These are phyloP conservation scores for Mylabris sibirica DNA, from an alignment of 2,888 invertebrate genomes.

Conservation along the genomic window DNA sequence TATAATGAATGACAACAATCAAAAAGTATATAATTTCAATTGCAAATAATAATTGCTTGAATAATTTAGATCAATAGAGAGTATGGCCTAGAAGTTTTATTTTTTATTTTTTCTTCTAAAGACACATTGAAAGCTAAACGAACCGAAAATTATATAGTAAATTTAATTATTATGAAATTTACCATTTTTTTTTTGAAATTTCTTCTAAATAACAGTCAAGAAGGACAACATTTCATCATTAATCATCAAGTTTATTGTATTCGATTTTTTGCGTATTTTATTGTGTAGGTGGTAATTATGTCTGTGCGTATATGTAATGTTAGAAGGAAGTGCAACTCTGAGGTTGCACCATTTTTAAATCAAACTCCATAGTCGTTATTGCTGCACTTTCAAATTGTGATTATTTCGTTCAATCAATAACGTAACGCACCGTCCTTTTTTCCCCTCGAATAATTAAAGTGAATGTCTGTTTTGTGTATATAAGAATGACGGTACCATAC, in stretches of 20 bases:
- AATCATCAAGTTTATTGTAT: conserved; percentile 15
- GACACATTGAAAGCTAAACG: neutral
- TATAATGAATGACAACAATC: conserved; percentile 9
- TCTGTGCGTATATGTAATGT: neutral
- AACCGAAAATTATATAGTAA: neutral
- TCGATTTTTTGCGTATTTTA: neutral
- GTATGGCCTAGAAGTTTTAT: conserved; percentile 1
- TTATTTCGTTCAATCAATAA: conserved; percentile 34
- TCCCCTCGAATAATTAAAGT: conserved; percentile 24
- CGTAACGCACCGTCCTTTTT: conserved; percentile 18
- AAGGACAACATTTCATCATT: conserved; percentile 22
- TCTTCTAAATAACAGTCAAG: neutral
- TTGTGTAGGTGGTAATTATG: neutral
- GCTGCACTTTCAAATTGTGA: conserved; percentile 32
- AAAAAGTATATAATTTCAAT: conserved; percentile 8
- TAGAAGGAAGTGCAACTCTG: conserved; percentile 10
- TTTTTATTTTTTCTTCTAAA: neutral
- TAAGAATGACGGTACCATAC: conserved; percentile 21
- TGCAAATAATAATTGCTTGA: conserved; percentile 10
- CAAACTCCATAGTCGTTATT: neutral
- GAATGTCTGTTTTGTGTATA: conserved; percentile 28
- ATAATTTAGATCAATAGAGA: conserved; percentile 7
- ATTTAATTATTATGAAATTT: neutral
- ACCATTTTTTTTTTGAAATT: neutral
- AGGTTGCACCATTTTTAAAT: conserved; percentile 13